Base-by-base conservation (phyloP, 1,140 invertebrate species). In the Drosophila oshimai region DNA sequence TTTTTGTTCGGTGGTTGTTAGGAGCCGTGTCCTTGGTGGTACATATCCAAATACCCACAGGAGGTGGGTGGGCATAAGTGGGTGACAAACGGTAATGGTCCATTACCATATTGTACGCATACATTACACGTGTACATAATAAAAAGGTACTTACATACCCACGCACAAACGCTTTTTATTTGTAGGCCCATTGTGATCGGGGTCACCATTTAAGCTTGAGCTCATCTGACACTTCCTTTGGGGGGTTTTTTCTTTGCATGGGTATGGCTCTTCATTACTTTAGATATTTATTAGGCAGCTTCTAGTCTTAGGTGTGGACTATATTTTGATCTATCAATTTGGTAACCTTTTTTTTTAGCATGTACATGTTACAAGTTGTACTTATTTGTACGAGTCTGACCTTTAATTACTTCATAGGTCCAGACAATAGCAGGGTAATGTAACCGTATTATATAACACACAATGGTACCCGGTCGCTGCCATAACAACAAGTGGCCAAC, bases 401-500 rank as follows among this genome's bases (percentile, higher is more conserved):
- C 15, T 26, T 36, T 57, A 26, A 51, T 57, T 36, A 57, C 42
- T 46, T 3, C 3, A 4, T 1, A 9, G 10, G 13, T 2, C 7
- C 24, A 31, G 20, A 17, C 39, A 57, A 64, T 29, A 1, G n/a
- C 24, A 15, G 3, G 9, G 28, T 46, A 29, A 39, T 17, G 42
- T 15, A 51, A 0, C 6, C 28, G 22, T 36, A 57, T 67, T 54
- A 55, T 33, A 46, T 58, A 83, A 61, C 60, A 57, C 36, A 47
- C 55, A 69, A 74, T 54, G 62, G 70, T 34, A 33, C 4, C 49
- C 36, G 22, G n/a, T 6, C 44, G 60, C 67, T 84, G 65, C 64
- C 65, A 87, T 86, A 76, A 80, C 81, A 84, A 84, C 80, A 84
- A 73, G 80, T 84, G 24, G 9, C 1, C 12, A 36, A 28, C 33